Conservation (phyloP, 2,797 vertebrate genomes). For the Lepidocolaptes lacrymiger region DNA sequence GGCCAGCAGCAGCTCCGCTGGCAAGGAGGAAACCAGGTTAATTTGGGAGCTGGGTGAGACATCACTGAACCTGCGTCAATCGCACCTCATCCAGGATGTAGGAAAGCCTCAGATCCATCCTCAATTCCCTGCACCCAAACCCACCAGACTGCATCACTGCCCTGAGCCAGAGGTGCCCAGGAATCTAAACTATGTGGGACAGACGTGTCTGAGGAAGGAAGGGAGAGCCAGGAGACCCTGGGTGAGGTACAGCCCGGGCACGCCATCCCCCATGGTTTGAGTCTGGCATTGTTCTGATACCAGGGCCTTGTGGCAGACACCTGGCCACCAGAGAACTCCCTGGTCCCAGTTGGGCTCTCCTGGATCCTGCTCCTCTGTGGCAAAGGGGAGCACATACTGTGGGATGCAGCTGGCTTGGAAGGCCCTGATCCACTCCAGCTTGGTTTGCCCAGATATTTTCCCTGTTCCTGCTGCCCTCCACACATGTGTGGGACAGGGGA, state of each 20-base stretch:
- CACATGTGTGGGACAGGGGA: rapidly evolving
- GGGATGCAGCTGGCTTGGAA: neutral
- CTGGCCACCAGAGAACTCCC: neutral
- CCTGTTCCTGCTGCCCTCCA: neutral
- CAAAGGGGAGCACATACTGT: rapidly evolving
- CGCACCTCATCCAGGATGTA: neutral
- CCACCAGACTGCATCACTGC: neutral
- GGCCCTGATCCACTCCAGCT: neutral
- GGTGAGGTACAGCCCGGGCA: neutral
- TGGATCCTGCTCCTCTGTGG: neutral
- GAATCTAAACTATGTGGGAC: neutral
- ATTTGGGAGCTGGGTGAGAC: neutral
- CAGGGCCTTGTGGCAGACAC: neutral
- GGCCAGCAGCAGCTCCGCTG: neutral
- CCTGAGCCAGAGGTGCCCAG: neutral
- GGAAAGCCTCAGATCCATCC: neutral
- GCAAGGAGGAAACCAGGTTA: neutral
- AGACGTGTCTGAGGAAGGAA: rapidly evolving
- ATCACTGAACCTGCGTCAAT: neutral
- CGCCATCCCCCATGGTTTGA: rapidly evolving
- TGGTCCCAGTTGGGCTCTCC: neutral
- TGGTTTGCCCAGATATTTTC: neutral
- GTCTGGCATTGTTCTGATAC: neutral
- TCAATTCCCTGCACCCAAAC: neutral
- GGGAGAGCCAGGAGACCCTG: rapidly evolving